Percentiles rank a stretch among this genome's conserved stretches.
Conservation (phyloP, 2,113 vertebrate species). For the Prolemur simus region DNA sequence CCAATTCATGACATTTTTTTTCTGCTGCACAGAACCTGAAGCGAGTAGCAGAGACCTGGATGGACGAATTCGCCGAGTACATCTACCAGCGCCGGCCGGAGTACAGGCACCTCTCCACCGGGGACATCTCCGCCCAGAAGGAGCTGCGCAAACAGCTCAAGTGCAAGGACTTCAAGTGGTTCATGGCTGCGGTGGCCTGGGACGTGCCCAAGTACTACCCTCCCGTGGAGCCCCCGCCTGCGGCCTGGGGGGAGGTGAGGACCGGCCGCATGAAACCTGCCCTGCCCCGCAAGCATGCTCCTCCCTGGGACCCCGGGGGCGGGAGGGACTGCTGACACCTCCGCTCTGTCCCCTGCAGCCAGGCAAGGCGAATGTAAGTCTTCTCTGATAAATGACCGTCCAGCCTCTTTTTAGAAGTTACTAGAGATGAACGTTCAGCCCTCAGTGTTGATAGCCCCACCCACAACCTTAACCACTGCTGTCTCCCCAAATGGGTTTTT, state of each 20-base stretch:
- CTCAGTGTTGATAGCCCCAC: background rate
- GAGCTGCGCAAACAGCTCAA: constrained; percentile 91
- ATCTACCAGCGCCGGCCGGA: constrained; percentile 93
- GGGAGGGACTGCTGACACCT: background rate
- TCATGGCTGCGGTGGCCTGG: constrained; percentile 93
- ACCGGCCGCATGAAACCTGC: background rate
- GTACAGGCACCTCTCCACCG: constrained; percentile 92
- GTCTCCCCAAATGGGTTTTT: background rate
- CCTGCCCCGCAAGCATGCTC: accelerated
- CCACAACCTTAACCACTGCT: background rate
- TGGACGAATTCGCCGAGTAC: constrained; percentile 94
- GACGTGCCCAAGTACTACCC: constrained; percentile 93
- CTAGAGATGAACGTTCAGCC: background rate
- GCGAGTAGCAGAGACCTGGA: constrained; percentile 94
- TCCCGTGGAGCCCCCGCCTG: constrained; percentile 91
- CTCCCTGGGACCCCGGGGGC: background rate
- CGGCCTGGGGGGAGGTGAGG: constrained; percentile 93
- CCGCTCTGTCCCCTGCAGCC: background rate
- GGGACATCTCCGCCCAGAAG: constrained; percentile 92
- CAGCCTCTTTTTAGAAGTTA: background rate
- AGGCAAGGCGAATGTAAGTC: background rate
- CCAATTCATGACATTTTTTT: background rate
- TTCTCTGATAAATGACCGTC: background rate
- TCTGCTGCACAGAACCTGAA: constrained; percentile 88
- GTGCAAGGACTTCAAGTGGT: constrained; percentile 95